phyloP scores from a whole-genome alignment of 2,113 vertebrate species.

The Casuarius casuarius region DNA sequence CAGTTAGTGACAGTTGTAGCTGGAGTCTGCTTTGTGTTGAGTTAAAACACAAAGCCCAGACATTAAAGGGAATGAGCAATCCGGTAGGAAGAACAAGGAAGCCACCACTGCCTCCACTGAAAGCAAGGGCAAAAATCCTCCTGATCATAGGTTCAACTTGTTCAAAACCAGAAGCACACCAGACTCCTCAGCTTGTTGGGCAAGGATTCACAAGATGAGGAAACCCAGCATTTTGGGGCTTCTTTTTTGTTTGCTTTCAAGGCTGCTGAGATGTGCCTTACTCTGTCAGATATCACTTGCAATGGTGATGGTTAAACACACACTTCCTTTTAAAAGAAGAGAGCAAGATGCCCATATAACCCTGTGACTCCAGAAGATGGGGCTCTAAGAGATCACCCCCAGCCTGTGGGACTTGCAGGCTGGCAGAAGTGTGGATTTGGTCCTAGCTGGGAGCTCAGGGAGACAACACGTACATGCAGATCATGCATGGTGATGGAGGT shows the following conservation, averaged over 20 bases:
- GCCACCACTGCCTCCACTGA: fast-evolving
- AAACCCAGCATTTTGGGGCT: neutral
- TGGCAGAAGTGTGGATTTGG: neutral
- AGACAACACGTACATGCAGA: fast-evolving
- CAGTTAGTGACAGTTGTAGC: neutral
- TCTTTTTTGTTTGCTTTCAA: neutral
- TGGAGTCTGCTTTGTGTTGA: neutral
- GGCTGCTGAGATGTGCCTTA: neutral
- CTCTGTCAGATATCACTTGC: neutral
- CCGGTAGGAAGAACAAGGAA: neutral
- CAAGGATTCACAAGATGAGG: neutral
- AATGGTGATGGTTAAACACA: neutral
- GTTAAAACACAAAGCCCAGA: neutral
- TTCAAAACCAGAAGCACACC: neutral
- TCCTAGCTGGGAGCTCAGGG: neutral
- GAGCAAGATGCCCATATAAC: neutral
- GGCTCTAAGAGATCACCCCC: neutral
- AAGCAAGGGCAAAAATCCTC: fast-evolving
- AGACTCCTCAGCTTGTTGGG: neutral
- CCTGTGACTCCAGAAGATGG: neutral
- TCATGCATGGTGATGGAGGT: neutral
- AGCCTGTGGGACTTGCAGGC: neutral
- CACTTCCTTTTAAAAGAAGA: neutral
- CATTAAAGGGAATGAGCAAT: neutral
- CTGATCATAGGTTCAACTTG: neutral